These are phyloP conservation scores for Elephas maximus DNA, from an alignment of 2,113 vertebrate genomes.

Conservation along the genomic window DNA sequence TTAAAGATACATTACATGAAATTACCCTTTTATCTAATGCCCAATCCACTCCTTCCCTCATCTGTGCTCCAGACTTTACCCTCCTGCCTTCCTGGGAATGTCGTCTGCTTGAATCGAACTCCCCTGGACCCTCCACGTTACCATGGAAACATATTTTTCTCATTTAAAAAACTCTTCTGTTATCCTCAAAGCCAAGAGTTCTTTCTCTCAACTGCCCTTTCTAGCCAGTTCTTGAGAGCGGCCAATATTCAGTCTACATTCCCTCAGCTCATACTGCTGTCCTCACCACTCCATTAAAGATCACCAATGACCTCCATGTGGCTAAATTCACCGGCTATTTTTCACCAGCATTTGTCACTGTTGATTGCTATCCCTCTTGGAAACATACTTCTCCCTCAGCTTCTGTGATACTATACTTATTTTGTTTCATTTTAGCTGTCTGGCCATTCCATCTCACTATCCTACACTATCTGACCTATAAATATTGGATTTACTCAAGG, in stretches of 20 bases:
- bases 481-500: slow-evolving; percentile 31
- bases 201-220: not conserved
- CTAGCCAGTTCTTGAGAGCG: not conserved
- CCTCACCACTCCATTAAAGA: not conserved
- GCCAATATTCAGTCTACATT: not conserved
- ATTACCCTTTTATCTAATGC: not conserved
- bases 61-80: not conserved
- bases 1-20: not conserved
- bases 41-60: not conserved
- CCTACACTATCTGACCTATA: not conserved
- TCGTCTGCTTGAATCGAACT: not conserved
- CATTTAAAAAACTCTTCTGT: not conserved
- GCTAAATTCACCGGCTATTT: not conserved
- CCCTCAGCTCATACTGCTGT: not conserved
- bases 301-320: not conserved
- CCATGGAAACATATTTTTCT: not conserved
- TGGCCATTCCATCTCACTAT: not conserved
- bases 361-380: not conserved
- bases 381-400: not conserved
- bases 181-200: not conserved
- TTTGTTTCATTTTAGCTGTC: not conserved
- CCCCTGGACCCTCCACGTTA: not conserved
- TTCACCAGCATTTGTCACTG: not conserved
- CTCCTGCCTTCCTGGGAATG: not conserved
- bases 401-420: not conserved